Evolutionary conservation across 1,140 invertebrate genomes (phyloP).

Genomic region (Stegodyphus mimosarum): DNA sequence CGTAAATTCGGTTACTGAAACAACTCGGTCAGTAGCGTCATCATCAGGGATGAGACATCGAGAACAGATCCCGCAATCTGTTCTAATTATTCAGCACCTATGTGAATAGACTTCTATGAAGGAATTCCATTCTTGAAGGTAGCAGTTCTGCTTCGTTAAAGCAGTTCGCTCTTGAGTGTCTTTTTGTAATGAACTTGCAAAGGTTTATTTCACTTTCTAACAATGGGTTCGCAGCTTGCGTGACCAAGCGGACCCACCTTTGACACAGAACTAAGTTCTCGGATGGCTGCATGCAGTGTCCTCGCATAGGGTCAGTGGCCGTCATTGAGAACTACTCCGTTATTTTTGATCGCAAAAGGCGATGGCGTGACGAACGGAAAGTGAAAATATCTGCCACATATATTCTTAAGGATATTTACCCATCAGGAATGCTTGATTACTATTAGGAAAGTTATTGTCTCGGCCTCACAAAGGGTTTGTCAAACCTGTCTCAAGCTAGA

Average conservation of each 20-base stretch:
- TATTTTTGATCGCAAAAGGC: constrained; percentile 20
- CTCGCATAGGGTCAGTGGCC: constrained; percentile 33
- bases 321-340: constrained; percentile 28
- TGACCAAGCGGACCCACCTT: constrained; percentile 33
- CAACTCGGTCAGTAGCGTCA: constrained; percentile 35
- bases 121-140: constrained; percentile 11
- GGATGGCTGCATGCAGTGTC: constrained; percentile 45
- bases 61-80: not conserved
- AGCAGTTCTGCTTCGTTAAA: constrained; percentile 46
- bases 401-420: not conserved
- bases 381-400: constrained; percentile 13
- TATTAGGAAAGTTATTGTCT: too few species aligned
- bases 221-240: constrained; percentile 31
- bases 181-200: constrained; percentile 39
- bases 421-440: not conserved
- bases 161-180: constrained; percentile 48
- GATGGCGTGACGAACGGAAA: constrained; percentile 28
- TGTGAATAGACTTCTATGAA: constrained; percentile 25
- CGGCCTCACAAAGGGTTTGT: too few species aligned
- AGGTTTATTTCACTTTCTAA: constrained; percentile 49
- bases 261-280: constrained; percentile 44
- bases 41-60: not conserved
- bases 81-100: constrained; percentile 13
- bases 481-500: too few species aligned
- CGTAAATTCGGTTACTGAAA: constrained; percentile 30